Base-by-base conservation (phyloP, 1,140 invertebrate genomes). In the Drosophila setifemur region DNA sequence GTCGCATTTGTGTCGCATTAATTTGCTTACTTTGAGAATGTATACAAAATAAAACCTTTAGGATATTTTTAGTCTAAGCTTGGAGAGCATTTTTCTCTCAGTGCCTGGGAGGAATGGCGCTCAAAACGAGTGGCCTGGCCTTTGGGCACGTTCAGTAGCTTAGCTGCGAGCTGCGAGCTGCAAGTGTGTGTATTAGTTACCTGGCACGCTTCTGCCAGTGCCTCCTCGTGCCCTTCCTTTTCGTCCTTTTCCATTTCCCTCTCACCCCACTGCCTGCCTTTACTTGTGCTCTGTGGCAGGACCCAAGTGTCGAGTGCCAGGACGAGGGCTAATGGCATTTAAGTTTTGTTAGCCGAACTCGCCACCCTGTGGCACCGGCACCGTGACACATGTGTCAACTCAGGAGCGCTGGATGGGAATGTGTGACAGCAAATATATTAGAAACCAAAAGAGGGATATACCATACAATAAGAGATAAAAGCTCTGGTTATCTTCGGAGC, bases 301-400 rank as follows among this genome's bases (percentile, higher is more conserved):
- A 44, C 57, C 33, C 57, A 72, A 72, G 68, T 72, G 68, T 72
- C 31, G 47, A 60, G 53, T 49, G 54, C 39, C 60, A 58, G 67
- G 52, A 68, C 70, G 70, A 83, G 73, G 79, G 73, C 81, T 86
- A 86, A 86, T 86, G 75, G 75, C 81, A 86, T 86, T 86, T 86
- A 86, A 85, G 79, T 85, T 85, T 61, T 72, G 49, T 53, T 60
- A 45, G 57, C 55, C 18, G 40, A 31, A 53, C 55, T 44, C 21
- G 37, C 42, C 45, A 37, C 23, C 37, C 67, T 39, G 28, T n/a
- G n/a, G n/a, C n/a, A n/a, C n/a, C n/a, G n/a, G n/a, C n/a, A n/a
- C 28, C 66, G 40, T 14, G 55, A 12, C 60, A 37, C 60, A 64
- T 64, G 60, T 61, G 58, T 25, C 53, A 63, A 19, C 50, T 37